phyloP scores from a whole-genome alignment of 2,797 vertebrate genomes.

The Heterohyrax brucei region DNA sequence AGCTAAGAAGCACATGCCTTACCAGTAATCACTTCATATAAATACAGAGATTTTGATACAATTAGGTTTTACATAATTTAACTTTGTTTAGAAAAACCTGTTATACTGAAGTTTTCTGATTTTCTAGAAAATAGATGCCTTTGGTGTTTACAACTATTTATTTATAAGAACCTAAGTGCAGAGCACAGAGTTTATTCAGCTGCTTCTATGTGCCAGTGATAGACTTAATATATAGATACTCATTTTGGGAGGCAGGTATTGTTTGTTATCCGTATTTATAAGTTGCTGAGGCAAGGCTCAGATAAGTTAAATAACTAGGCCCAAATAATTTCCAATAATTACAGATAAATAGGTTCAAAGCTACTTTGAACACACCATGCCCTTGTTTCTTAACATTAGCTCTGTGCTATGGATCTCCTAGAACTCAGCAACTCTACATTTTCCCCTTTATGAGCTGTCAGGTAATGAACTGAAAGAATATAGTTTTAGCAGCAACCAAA shows the following conservation, averaged over 20 bases:
- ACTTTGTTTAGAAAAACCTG: constrained; percentile 23
- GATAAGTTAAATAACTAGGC: constrained; percentile 53
- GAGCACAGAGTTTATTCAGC: not conserved
- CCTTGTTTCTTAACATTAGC: not conserved
- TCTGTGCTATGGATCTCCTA: not conserved
- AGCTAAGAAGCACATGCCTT: too few species aligned
- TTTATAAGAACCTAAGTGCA: constrained; percentile 15
- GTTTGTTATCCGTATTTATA: constrained; percentile 13
- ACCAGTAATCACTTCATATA: not conserved
- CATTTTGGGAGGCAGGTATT: not conserved
- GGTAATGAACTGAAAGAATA: not conserved
- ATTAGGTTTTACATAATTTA: constrained; percentile 7
- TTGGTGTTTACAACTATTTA: not conserved
- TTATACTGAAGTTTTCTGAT: constrained; percentile 10
- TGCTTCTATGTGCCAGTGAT: not conserved
- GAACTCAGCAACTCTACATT: not conserved
- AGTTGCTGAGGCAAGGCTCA: constrained; percentile 7
- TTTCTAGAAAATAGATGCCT: constrained; percentile 43
- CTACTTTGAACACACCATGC: not conserved
- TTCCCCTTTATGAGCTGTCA: not conserved
- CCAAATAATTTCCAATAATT: constrained; percentile 18
- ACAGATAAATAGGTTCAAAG: not conserved
- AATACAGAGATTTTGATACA: constrained; percentile 30
- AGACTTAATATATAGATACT: not conserved
- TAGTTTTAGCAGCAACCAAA: not conserved